Conservation (phyloP, 2,888 invertebrate species). For the Polyploca ridens region DNA sequence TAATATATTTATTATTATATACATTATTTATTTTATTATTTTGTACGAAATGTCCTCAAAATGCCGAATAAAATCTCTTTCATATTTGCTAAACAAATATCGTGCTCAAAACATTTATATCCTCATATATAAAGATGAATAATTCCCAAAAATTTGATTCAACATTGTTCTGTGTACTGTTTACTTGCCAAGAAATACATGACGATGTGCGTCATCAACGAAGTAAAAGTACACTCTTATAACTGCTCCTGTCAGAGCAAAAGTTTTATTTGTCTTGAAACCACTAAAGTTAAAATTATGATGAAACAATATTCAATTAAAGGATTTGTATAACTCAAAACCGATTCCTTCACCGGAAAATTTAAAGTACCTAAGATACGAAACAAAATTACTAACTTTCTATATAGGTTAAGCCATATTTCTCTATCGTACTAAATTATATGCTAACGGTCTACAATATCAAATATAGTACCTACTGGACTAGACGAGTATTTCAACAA, state of each 20-base stretch:
- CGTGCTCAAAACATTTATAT: conserved; percentile 18
- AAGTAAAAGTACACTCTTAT: conserved; percentile 36
- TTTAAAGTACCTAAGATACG: too few relatives aligned
- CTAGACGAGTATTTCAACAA: background rate
- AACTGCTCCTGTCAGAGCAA: conserved; percentile 20
- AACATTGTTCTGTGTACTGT: conserved; percentile 3
- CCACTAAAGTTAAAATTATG: conserved; percentile 24
- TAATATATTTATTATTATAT: conserved; percentile 13
- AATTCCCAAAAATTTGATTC: conserved; percentile 19
- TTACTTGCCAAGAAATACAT: conserved; percentile 40
- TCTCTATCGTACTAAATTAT: background rate
- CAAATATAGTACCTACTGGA: background rate
- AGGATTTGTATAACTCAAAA: background rate
- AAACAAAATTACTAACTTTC: conserved; percentile 11
- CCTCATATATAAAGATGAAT: conserved; percentile 23
- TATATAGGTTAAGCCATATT: background rate
- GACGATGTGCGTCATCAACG: conserved; percentile 44
- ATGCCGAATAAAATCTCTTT: background rate
- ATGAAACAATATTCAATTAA: conserved; percentile 16
- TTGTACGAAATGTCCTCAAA: background rate
- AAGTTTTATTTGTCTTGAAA: conserved; percentile 24
- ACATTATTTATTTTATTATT: background rate
- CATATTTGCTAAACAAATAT: background rate
- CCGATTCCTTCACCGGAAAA: too few relatives aligned
- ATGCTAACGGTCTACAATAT: background rate